Evolutionary conservation across 2,797 vertebrate species (phyloP).

Genomic region (Erithacus rubecula): DNA sequence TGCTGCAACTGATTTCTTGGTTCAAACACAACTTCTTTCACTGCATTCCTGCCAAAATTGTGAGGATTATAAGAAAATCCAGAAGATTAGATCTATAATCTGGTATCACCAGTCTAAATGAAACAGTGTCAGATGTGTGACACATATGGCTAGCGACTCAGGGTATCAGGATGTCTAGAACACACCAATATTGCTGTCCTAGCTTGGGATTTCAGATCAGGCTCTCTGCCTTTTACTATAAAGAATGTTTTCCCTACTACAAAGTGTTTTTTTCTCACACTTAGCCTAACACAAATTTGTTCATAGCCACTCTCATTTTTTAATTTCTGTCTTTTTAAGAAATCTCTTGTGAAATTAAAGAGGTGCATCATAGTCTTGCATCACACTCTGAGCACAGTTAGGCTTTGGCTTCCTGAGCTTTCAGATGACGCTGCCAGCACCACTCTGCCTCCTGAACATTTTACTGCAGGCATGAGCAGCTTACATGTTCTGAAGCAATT

Average conservation of each 20-base stretch:
- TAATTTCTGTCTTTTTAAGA: background rate
- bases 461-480: conserved; percentile 22
- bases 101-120: background rate
- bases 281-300: background rate
- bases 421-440: background rate
- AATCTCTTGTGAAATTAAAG: background rate
- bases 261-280: background rate
- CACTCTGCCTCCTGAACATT: background rate
- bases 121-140: background rate
- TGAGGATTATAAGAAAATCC: background rate
- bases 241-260: background rate
- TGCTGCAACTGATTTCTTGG: background rate
- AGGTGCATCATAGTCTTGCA: conserved; percentile 4
- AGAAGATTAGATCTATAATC: background rate
- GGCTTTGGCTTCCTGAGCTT: background rate
- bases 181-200: background rate
- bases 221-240: background rate
- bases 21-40: background rate
- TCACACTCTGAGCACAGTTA: conserved; percentile 24
- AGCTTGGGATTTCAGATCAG: background rate
- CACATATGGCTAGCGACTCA: background rate
- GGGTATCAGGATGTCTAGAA: background rate
- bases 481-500: background rate
- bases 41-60: background rate
- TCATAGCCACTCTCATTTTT: background rate